A percentile compares a stretch with the other conserved stretches of the same genome.
Conservation (phyloP, 1,140 invertebrate genomes). For the Drosophila obscura region DNA sequence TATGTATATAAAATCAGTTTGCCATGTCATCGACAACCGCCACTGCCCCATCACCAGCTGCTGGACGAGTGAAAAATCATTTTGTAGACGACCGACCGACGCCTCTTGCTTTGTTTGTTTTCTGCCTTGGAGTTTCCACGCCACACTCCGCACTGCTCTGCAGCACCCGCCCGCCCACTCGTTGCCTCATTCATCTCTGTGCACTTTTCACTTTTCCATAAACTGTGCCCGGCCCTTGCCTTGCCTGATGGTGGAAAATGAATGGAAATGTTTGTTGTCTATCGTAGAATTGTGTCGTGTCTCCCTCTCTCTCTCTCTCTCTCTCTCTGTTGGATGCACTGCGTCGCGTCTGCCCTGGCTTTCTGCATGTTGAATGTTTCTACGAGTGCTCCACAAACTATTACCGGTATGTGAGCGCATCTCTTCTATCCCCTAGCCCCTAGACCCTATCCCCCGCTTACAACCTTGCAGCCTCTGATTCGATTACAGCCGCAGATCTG, state of each 20-base stretch:
- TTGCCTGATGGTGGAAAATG: conserved; percentile 34
- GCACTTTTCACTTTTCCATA: conserved; percentile 27
- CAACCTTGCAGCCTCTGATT: conserved; percentile 57
- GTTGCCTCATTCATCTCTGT: not conserved
- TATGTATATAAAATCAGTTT: conserved; percentile 7
- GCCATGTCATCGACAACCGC: conserved; percentile 6
- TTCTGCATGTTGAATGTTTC: conserved; percentile 83
- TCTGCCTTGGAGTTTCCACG: conserved; percentile 31
- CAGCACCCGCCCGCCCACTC: too few relatives aligned
- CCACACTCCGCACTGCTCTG: not conserved
- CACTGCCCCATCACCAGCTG: conserved; percentile 3
- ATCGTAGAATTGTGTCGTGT: conserved; percentile 59
- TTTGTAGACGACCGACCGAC: conserved; percentile 23
- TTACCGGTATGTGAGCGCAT: conserved; percentile 77
- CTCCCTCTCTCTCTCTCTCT: too few relatives aligned
- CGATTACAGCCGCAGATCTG: conserved; percentile 50
- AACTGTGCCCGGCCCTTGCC: too few relatives aligned
- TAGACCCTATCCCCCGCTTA: conserved; percentile 31
- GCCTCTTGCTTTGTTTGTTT: conserved; percentile 35
- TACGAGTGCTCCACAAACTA: conserved; percentile 78
- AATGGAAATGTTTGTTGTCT: conserved; percentile 69
- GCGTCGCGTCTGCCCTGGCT: conserved; percentile 39
- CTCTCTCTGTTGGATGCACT: conserved; percentile 4
- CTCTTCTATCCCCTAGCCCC: conserved; percentile 14
- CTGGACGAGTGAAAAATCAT: conserved; percentile 18